A percentile compares a stretch with the other conserved stretches of the same genome.
phyloP scores from a whole-genome alignment of 2,888 invertebrate species.

The Mimas tiliae region DNA sequence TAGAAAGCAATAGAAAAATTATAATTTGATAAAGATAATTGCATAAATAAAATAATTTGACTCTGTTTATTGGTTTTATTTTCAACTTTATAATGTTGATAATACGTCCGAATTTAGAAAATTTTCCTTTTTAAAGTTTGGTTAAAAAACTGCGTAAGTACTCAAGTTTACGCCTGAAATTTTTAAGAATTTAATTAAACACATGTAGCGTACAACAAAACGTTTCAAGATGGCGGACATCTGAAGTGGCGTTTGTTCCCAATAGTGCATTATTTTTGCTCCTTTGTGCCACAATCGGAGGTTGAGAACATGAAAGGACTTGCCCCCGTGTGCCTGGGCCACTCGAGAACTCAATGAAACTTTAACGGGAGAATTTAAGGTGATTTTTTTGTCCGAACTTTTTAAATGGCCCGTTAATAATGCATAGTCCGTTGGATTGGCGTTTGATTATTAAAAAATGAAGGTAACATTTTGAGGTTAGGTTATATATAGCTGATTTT shows the following conservation, averaged over 20 bases:
- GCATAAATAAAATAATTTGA: too few relatives aligned
- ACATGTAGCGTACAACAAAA: slow-evolving; percentile 68
- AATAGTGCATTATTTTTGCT: slow-evolving; percentile 77
- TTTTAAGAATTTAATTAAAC: slow-evolving; percentile 45
- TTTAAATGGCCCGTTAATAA: slow-evolving; percentile 75
- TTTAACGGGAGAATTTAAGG: slow-evolving; percentile 74
- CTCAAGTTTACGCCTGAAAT: neutral
- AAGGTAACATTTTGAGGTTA: neutral
- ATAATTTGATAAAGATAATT: too few relatives aligned
- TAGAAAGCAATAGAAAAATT: too few relatives aligned
- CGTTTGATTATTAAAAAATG: slow-evolving; percentile 27
- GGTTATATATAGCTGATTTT: neutral
- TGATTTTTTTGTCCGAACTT: slow-evolving; percentile 66
- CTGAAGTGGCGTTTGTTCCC: slow-evolving; percentile 79
- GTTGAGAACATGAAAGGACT: slow-evolving; percentile 77
- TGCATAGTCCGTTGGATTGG: slow-evolving; percentile 54
- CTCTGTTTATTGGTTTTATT: too few relatives aligned
- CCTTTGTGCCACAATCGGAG: slow-evolving; percentile 75
- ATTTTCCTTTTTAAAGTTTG: too few relatives aligned
- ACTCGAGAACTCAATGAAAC: slow-evolving; percentile 76
- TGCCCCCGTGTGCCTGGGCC: slow-evolving; percentile 64
- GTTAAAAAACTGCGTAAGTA: too few relatives aligned
- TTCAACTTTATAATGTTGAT: too few relatives aligned
- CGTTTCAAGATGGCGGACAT: slow-evolving; percentile 80
- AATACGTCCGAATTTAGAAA: too few relatives aligned